Conservation (phyloP, 2,888 invertebrate species). For the Beris morrisii region DNA sequence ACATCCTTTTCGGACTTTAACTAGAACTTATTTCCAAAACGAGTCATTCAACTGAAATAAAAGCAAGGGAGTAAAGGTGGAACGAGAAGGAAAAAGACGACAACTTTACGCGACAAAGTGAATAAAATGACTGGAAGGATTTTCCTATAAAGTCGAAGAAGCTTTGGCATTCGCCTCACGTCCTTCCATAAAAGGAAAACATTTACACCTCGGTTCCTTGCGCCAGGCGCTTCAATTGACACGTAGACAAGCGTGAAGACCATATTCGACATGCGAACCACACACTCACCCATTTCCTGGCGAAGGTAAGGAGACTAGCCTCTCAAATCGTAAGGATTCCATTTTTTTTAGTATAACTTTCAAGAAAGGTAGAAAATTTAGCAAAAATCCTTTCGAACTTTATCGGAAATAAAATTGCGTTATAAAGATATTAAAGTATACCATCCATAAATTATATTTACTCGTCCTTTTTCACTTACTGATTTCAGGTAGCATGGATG, state of each 20-base stretch:
- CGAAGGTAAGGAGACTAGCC: too few relatives aligned
- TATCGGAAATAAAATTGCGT: too few relatives aligned
- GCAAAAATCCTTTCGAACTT: too few relatives aligned
- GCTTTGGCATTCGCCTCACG: conserved; percentile 36
- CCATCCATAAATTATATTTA: not conserved
- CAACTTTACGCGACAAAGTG: conserved; percentile 33
- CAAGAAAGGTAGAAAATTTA: not conserved
- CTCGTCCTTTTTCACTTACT: conserved; percentile 43
- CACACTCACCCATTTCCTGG: too few relatives aligned
- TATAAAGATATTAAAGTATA: not conserved
- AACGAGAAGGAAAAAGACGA: too few relatives aligned
- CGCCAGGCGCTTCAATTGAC: conserved; percentile 33
- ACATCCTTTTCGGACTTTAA: too few relatives aligned
- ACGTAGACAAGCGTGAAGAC: conserved; percentile 35
- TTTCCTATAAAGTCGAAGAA: conserved; percentile 15
- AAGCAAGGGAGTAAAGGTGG: too few relatives aligned
- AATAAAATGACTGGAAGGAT: conserved; percentile 38
- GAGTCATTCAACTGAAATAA: too few relatives aligned
- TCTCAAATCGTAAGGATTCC: not conserved
- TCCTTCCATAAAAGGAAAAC: conserved; percentile 38
- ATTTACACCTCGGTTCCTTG: conserved; percentile 38
- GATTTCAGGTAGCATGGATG: conserved; percentile 88
- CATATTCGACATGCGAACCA: conserved; percentile 1
- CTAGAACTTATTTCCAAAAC: too few relatives aligned
- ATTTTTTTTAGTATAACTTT: not conserved